Evolutionary conservation across 2,888 invertebrate species (phyloP).

Genomic region (Bellardia bayeri): DNA sequence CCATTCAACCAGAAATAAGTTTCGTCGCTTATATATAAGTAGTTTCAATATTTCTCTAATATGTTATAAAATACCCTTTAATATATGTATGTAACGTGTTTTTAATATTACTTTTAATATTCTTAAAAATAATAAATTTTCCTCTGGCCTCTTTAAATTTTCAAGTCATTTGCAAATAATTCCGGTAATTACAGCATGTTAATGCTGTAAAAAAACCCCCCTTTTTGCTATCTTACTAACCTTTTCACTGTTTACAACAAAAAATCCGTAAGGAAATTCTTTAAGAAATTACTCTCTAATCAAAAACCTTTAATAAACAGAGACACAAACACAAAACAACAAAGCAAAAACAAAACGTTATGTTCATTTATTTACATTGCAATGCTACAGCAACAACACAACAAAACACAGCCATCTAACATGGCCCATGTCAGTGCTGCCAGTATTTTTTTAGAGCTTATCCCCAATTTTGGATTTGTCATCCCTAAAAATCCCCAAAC

Average conservation of each 20-base stretch:
- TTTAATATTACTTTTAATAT: no score
- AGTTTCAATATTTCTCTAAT: no score
- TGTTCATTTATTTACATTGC: not conserved
- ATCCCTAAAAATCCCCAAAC: no score
- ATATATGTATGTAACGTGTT: no score
- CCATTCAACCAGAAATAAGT: no score
- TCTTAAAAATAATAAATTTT: no score
- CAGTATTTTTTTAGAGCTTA: no score
- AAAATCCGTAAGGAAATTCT: not conserved
- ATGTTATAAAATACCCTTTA: no score
- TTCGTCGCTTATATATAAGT: no score
- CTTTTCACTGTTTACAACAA: not conserved
- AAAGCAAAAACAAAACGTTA: not conserved
- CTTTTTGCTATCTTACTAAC: not conserved
- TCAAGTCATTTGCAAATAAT: slow-evolving; percentile 30
- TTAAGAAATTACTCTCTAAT: not conserved
- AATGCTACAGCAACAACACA: not conserved
- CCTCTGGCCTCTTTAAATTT: not conserved
- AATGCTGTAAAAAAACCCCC: slow-evolving; percentile 29
- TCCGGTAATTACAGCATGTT: slow-evolving; percentile 46
- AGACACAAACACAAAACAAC: not conserved
- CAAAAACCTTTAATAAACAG: not conserved
- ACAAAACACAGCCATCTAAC: not conserved
- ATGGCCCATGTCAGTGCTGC: no score
- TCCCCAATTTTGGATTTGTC: no score